Percentiles rank a stretch among this genome's conserved stretches.
These are phyloP conservation scores for Andrena bicolor DNA, from an alignment of 2,888 invertebrate genomes.

Conservation along the genomic window DNA sequence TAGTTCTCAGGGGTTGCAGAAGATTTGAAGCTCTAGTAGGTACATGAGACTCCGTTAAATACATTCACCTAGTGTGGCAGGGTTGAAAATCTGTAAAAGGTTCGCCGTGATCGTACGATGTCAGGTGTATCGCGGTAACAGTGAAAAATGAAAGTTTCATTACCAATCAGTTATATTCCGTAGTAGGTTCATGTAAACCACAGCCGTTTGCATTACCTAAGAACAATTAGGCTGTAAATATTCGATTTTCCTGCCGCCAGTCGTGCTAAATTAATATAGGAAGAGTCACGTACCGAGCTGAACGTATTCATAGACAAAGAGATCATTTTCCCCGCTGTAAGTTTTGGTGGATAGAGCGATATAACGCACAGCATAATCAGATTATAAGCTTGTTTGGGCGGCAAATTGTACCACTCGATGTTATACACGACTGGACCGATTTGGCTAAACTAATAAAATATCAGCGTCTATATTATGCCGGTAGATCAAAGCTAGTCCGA, in stretches of 20 bases:
- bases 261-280: neutral
- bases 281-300: constrained; percentile 21
- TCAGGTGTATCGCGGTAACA: too few species aligned
- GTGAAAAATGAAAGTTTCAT: neutral
- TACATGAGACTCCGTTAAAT: neutral
- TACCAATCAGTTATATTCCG: neutral
- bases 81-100: neutral
- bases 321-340: constrained; percentile 76
- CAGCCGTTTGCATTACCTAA: constrained; percentile 1
- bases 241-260: neutral
- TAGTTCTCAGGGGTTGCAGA: too few species aligned
- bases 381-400: constrained; percentile 45
- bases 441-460: constrained; percentile 1
- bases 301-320: constrained; percentile 73
- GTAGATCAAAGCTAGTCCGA: too few species aligned
- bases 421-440: constrained; percentile 47
- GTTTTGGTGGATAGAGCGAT: constrained; percentile 68
- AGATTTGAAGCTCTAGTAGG: too few species aligned
- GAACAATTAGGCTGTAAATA: neutral
- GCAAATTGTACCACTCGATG: constrained; percentile 20
- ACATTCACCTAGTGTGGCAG: neutral
- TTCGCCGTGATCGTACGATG: neutral
- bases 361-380: constrained; percentile 70
- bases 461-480: neutral
- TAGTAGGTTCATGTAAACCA: constrained; percentile 14